Evolutionary conservation across 2,797 vertebrate genomes (phyloP), one percentile per base, ranked within the genome.

Genomic region (Brachymystax lenok): DNA sequence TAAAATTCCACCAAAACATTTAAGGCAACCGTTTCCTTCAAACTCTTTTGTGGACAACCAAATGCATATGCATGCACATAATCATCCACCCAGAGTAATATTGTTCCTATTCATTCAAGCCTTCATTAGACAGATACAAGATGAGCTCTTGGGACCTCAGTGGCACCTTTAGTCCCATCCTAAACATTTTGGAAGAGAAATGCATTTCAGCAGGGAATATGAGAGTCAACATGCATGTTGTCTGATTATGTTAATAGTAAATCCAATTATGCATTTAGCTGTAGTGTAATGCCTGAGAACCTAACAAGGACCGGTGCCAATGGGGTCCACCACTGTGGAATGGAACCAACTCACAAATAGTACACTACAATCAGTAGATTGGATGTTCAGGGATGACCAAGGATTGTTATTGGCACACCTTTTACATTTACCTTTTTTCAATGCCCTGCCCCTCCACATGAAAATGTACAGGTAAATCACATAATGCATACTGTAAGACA

Each of bases 231-330:
- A 91, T 83, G 91, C 90, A 86, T 83, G 73, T 88, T 88, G 89
- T 91, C 91, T 87, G 86, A 94, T 95, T 94, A 94, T 91, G 91
- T 92, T 90, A 91, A 92, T 91, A 91, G 82, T 87, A 92, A 94
- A 94, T 94, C 92, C 93, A 93, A 94, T 94, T 94, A 94, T 89
- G 88, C 92, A 92, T 90, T 92, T 88, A 81, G 51, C 51, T 54
- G 51, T 77, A 89, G 88, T 85, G 82, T 90, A 92, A 92, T 89
- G 86, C 87, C 88, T 84, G 76, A 88, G 88, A 92, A 90, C 87
- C 83, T 88, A 91, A 89, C 85, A 79, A 77, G 87, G 86, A 89
- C 89, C 82, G 84, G 91, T 90, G 89, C 91, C 89, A 89, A 87
- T 84, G 82, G 87, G 92, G 89, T 92, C 85, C 77, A 90, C 17